Evolutionary conservation across 2,113 vertebrate genomes (phyloP), one percentile per base, ranked within the genome.

Genomic region (Sturnira hondurensis): DNA sequence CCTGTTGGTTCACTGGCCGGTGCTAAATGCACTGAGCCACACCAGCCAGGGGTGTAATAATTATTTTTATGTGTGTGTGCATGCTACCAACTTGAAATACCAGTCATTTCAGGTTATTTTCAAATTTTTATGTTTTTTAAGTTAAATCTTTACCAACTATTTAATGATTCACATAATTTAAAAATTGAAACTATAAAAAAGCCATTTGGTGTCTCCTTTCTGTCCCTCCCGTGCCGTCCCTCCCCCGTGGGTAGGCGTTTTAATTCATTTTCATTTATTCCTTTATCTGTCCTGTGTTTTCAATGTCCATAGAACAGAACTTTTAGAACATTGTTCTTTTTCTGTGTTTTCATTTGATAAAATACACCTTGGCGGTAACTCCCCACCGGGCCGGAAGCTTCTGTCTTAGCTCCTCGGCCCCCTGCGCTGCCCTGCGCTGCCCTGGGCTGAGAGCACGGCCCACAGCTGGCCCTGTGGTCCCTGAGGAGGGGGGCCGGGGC

Each of bases 381-480:
- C 33, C 58, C 17, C 14, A 13, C 26, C 5, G 17, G 14, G 11
- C 1, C 0, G 36, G 33, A 67, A 41, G 24, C 45, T 12, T 10
- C 7, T 11, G 10, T 20, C 20, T 1, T 9, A 0, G 12, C 2
- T 4, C 3, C 11, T 38, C 9, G 1, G 1, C 3, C 8, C 31
- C 28, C 19, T 5, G 22, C 1, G 1, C 0, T 2, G 20, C 12
- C 33, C 71, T 54, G 5, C n/a, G n/a, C n/a, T n/a, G n/a, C n/a
- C 12, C 3, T 7, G 54, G 14, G 7, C 43, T 8, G 43, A 43
- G 43, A 16, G 20, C 20, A 3, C 13, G 54, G 54, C 20, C 54
- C 6, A 5, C 19, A 20, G 54, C 7, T 2, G 54, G 54, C 54
- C 1, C 54, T 2, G 19, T 5, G 8, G 11, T 38, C 15, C 50